phyloP scores from a whole-genome alignment of 2,797 vertebrate genomes.

The Channallabes apus region DNA sequence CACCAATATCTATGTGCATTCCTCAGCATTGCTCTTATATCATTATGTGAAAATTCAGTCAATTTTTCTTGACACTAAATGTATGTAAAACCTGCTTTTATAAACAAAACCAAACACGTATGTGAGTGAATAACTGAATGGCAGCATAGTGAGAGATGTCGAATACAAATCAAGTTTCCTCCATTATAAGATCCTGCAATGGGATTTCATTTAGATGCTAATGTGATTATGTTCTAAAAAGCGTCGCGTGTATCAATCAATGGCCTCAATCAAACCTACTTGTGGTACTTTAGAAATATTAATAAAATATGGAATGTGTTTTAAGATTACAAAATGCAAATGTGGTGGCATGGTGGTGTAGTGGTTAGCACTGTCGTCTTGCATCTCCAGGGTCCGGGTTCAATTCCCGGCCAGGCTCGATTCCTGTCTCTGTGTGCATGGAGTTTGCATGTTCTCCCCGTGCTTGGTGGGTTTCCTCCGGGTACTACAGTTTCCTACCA shows the following conservation, averaged over 20 bases:
- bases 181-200: slow-evolving; percentile 32
- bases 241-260: slow-evolving; percentile 44
- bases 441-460: too few species aligned
- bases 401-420: too few species aligned
- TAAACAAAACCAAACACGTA: slow-evolving; percentile 44
- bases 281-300: slow-evolving; percentile 33
- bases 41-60: neutral
- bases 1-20: neutral
- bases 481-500: too few species aligned
- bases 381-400: too few species aligned
- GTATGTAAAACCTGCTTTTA: slow-evolving; percentile 23
- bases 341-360: too few species aligned
- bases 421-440: too few species aligned
- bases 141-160: slow-evolving; percentile 9
- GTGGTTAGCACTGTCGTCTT: too few species aligned
- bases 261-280: slow-evolving; percentile 45
- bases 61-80: slow-evolving; percentile 7
- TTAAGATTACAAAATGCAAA: slow-evolving; percentile 27
- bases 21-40: neutral
- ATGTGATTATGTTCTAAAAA: slow-evolving; percentile 53
- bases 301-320: slow-evolving; percentile 36
- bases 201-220: slow-evolving; percentile 56
- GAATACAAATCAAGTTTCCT: slow-evolving; percentile 22
- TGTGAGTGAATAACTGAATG: slow-evolving; percentile 36
- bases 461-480: too few species aligned